These are phyloP conservation scores for Musca domestica DNA, from an alignment of 1,140 invertebrate species.

Conservation along the genomic window DNA sequence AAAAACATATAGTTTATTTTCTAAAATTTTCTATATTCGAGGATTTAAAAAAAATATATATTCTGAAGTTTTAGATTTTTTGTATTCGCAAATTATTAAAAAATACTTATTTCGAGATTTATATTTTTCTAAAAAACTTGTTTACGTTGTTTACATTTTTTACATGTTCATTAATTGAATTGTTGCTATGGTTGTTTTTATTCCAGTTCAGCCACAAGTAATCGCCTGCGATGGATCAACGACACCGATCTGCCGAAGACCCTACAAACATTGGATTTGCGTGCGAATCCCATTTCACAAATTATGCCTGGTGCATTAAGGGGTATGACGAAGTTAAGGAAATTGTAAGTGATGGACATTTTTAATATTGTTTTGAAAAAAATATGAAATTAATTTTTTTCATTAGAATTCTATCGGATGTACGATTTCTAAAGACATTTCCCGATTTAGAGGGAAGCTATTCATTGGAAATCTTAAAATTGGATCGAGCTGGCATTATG, in stretches of 20 bases:
- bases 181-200: neutral
- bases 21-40: no score
- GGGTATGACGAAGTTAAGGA: constrained; percentile 64
- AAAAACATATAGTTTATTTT: no score
- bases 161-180: neutral
- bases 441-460: constrained; percentile 76
- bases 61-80: no score
- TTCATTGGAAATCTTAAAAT: constrained; percentile 73
- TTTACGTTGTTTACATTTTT: no score
- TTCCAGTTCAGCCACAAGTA: constrained; percentile 57
- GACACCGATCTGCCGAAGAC: constrained; percentile 62
- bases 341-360: constrained; percentile 64
- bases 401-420: constrained; percentile 79
- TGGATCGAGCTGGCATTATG: constrained; percentile 76
- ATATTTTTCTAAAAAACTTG: no score
- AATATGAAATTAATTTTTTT: constrained; percentile 18
- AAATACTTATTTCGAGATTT: no score
- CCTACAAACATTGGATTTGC: constrained; percentile 65
- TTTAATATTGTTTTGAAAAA: constrained; percentile 33
- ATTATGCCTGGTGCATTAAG: constrained; percentile 66
- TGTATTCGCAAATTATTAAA: no score
- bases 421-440: constrained; percentile 73
- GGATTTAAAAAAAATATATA: no score
- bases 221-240: constrained; percentile 65
- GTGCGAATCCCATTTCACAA: constrained; percentile 68